Evolutionary conservation across 2,113 vertebrate species (phyloP).

Genomic region (Pontoporia blainvillei): DNA sequence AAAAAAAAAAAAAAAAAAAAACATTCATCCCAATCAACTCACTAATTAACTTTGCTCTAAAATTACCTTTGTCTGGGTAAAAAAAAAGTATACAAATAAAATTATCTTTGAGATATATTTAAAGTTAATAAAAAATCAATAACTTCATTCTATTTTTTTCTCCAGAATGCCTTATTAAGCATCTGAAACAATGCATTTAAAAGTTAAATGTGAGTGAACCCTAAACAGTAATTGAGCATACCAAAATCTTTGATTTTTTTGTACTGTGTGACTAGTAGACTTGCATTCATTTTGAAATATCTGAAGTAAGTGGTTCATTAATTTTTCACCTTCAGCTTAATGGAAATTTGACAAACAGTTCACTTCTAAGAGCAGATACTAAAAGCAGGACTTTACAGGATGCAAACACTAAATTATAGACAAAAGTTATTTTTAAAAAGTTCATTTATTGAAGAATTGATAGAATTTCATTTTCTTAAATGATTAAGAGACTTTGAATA

Average conservation of each 20-base stretch:
- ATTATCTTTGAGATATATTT: slow-evolving; percentile 19
- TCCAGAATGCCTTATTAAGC: slow-evolving; percentile 48
- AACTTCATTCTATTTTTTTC: neutral
- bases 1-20: no score
- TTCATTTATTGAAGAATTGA: neutral
- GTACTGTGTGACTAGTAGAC: slow-evolving; percentile 71
- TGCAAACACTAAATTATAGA: slow-evolving; percentile 58
- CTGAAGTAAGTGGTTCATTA: slow-evolving; percentile 78
- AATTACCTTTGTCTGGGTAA: neutral
- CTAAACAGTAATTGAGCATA: slow-evolving; percentile 30
- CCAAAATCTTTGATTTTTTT: slow-evolving; percentile 60
- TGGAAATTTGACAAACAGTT: slow-evolving; percentile 80
- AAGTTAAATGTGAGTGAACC: slow-evolving; percentile 48
- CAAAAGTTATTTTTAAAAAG: neutral
- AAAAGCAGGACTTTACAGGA: slow-evolving; percentile 63
- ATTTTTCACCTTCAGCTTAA: slow-evolving; percentile 82
- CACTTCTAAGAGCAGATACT: slow-evolving; percentile 63
- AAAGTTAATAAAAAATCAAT: slow-evolving; percentile 47
- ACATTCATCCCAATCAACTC: neutral
- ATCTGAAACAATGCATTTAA: slow-evolving; percentile 28
- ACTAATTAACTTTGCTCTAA: neutral
- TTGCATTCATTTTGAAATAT: slow-evolving; percentile 79
- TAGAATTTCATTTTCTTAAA: slow-evolving; percentile 14
- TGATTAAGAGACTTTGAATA: neutral
- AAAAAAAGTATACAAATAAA: slow-evolving; percentile 10